Conservation (phyloP, 2,888 invertebrate genomes). For the Liopterus haemorrhoidalis region DNA sequence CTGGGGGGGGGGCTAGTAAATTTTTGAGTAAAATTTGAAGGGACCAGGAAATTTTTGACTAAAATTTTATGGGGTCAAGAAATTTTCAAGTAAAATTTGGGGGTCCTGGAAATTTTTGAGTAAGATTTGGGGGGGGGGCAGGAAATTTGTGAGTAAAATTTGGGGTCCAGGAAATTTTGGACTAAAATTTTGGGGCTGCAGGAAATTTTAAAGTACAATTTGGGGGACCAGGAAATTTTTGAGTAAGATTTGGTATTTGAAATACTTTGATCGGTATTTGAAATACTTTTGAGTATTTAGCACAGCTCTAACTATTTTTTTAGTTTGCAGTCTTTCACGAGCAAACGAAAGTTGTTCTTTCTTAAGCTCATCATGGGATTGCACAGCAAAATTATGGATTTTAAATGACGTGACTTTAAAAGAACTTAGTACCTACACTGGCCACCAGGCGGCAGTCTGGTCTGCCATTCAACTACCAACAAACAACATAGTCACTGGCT, state of each 20-base stretch:
- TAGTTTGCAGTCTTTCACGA: conserved; percentile 49
- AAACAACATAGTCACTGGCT: conserved; percentile 69
- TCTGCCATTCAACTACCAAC: conserved; percentile 55
- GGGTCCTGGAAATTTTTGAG: too few species aligned
- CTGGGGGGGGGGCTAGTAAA: too few species aligned
- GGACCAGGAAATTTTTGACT: too few species aligned
- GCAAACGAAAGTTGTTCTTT: conserved; percentile 52
- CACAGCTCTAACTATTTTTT: conserved; percentile 27
- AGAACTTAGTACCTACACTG: conserved; percentile 51
- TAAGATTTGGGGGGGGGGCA: too few species aligned
- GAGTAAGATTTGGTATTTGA: not conserved
- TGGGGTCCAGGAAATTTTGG: too few species aligned
- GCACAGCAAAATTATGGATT: conserved; percentile 78
- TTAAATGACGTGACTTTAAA: conserved; percentile 51
- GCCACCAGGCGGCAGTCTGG: conserved; percentile 86
- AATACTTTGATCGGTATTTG: not conserved
- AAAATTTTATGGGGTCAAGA: too few species aligned
- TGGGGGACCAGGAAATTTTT: conserved; percentile 4
- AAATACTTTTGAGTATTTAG: conserved; percentile 2
- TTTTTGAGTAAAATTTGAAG: too few species aligned
- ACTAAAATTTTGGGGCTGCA: too few species aligned
- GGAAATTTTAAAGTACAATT: conserved; percentile 7
- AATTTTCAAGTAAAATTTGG: too few species aligned
- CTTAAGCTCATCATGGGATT: conserved; percentile 90
- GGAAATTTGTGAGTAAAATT: too few species aligned